Conservation (phyloP, 1,140 invertebrate species). For the Papilio dardanus region DNA sequence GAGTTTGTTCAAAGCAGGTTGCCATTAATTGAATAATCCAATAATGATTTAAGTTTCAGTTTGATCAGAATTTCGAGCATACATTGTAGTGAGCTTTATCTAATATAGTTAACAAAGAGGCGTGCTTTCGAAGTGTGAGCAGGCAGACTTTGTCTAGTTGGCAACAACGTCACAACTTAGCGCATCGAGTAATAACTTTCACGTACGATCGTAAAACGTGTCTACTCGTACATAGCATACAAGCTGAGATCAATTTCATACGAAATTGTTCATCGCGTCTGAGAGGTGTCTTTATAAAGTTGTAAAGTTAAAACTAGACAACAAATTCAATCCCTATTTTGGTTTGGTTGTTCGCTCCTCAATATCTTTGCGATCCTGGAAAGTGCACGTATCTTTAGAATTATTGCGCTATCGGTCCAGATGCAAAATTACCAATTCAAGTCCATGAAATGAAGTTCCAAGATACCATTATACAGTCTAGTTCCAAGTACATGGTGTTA, state of each 20-base stretch:
- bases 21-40: neutral
- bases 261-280: conserved; percentile 23
- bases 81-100: neutral
- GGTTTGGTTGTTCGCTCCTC: no score
- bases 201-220: conserved; percentile 32
- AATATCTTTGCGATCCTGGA: no score
- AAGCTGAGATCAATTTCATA: neutral
- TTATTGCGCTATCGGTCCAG: neutral
- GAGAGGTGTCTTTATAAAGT: conserved; percentile 41
- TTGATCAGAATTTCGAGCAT: neutral
- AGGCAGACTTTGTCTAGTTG: conserved; percentile 10
- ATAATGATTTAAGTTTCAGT: neutral
- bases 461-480: neutral
- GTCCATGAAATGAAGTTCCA: neutral
- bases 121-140: conserved; percentile 18
- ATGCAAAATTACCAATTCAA: neutral
- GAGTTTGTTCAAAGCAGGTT: neutral
- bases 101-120: neutral
- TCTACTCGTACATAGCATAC: neutral
- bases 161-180: conserved; percentile 21
- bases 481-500: neutral
- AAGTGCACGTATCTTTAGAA: no score
- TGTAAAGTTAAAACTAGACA: no score
- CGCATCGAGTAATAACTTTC: conserved; percentile 23
- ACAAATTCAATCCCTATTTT: no score